Evolutionary conservation across 2,888 invertebrate species (phyloP).

Genomic region (Cancer borealis): DNA sequence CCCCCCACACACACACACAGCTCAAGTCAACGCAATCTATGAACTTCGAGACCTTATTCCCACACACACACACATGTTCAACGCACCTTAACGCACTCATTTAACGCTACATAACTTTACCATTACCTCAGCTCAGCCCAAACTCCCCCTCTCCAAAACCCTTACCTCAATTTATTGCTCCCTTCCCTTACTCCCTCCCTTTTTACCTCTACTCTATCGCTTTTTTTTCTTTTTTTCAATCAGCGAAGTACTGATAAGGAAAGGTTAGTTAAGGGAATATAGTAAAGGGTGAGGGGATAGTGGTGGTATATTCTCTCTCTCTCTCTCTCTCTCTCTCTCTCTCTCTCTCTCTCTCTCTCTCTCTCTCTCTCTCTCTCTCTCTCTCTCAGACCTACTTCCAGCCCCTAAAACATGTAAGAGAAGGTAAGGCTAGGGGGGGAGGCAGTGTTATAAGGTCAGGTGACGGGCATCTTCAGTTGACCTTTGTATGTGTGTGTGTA

Average conservation of each 20-base stretch:
- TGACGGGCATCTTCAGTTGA: neutral
- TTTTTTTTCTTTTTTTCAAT: neutral
- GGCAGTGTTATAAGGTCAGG: neutral
- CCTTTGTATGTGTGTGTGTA: neutral
- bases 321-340: conserved; percentile 27
- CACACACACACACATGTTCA: too few species aligned
- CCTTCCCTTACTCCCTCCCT: neutral
- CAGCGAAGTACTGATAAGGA: neutral
- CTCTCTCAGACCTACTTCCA: neutral
- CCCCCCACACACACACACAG: too few species aligned
- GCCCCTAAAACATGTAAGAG: neutral
- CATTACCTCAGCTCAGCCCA: too few species aligned
- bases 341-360: conserved; percentile 50
- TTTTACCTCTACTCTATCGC: neutral
- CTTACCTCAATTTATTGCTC: too few species aligned
- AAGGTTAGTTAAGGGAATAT: neutral
- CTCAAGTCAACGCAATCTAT: too few species aligned
- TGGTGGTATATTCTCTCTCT: neutral
- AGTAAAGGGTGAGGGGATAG: neutral
- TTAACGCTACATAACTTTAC: too few species aligned
- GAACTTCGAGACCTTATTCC: too few species aligned
- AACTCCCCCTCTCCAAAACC: too few species aligned
- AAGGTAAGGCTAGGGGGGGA: neutral
- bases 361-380: conserved; percentile 48
- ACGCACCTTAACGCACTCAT: too few species aligned